These are phyloP conservation scores for Myotis brandtii DNA, from an alignment of 2,113 vertebrate genomes.

Conservation along the genomic window DNA sequence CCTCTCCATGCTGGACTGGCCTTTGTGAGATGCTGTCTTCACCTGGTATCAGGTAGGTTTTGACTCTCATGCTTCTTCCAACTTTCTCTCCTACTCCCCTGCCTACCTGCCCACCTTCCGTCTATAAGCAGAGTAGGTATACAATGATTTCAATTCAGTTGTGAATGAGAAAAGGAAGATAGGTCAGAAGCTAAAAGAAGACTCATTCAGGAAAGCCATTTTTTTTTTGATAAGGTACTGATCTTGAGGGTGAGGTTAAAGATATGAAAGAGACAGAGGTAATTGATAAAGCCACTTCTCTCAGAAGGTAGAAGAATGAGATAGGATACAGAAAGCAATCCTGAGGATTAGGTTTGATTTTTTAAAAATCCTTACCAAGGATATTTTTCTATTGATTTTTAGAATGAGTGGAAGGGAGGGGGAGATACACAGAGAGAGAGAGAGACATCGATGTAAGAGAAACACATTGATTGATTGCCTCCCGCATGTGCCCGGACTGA, in stretches of 20 bases:
- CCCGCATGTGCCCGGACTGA: too few relatives aligned
- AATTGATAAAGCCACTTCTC: neutral
- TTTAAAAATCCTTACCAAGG: too few relatives aligned
- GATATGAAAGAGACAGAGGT: neutral
- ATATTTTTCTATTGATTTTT: too few relatives aligned
- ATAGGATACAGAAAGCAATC: neutral
- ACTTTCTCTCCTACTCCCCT: neutral
- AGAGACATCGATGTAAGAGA: too few relatives aligned
- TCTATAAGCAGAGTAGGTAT: neutral
- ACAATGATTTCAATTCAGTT: neutral
- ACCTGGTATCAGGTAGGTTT: neutral
- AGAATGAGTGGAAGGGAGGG: too few relatives aligned
- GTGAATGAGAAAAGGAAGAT: slow-evolving; percentile 8
- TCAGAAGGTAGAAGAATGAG: neutral
- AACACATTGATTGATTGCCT: too few relatives aligned
- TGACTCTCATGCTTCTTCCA: neutral
- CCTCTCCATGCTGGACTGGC: neutral
- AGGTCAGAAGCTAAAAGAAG: neutral
- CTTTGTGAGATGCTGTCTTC: neutral
- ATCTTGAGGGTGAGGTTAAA: slow-evolving; percentile 12
- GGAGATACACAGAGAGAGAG: too few relatives aligned
- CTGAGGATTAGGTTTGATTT: neutral
- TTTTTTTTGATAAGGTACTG: neutral
- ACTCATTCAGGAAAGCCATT: slow-evolving; percentile 5
- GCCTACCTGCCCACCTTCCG: neutral